Conservation (phyloP, 1,140 invertebrate genomes). For the Drosophila saltans region DNA sequence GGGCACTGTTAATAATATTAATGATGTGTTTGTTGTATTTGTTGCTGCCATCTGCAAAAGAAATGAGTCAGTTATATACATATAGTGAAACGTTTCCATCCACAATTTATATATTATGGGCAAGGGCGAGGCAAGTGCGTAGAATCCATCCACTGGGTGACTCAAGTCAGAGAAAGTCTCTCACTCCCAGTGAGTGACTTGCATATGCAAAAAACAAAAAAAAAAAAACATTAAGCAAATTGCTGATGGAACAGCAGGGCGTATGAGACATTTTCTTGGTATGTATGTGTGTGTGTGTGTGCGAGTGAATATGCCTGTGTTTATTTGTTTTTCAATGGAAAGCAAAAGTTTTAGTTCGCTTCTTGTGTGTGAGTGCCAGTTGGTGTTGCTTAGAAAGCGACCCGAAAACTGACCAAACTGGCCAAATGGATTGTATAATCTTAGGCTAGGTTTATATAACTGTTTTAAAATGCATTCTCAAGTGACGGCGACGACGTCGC, state of each 20-base stretch:
- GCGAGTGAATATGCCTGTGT: conserved; percentile 1
- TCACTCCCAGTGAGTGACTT: conserved; percentile 75
- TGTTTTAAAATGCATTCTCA: conserved; percentile 60
- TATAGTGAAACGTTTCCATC: conserved; percentile 46
- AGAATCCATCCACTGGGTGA: conserved; percentile 57
- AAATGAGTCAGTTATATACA: conserved; percentile 23
- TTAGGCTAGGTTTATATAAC: conserved; percentile 66
- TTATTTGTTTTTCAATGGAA: conserved; percentile 70
- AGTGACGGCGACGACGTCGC: conserved; percentile 1
- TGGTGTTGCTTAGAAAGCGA: conserved; percentile 56
- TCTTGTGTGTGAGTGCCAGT: conserved; percentile 6
- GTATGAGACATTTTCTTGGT: conserved; percentile 53
- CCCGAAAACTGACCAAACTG: conserved; percentile 23
- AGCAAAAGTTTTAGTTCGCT: conserved; percentile 63
- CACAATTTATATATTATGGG: conserved; percentile 24
- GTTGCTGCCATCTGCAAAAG: conserved; percentile 32
- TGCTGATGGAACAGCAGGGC: conserved; percentile 37
- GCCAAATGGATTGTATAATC: conserved; percentile 63
- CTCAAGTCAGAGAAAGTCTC: conserved; percentile 73
- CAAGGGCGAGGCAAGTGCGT: conserved; percentile 63
- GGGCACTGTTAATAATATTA: conserved; percentile 16
- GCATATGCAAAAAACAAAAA: conserved; percentile 70
- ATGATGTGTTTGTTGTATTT: conserved; percentile 27
- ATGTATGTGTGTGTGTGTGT: conserved; percentile 9
- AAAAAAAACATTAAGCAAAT: conserved; percentile 43